Percentiles rank a stretch among this genome's conserved stretches.
Conservation (phyloP, 1,140 invertebrate genomes). For the Phymorhynchus buccinoides region DNA sequence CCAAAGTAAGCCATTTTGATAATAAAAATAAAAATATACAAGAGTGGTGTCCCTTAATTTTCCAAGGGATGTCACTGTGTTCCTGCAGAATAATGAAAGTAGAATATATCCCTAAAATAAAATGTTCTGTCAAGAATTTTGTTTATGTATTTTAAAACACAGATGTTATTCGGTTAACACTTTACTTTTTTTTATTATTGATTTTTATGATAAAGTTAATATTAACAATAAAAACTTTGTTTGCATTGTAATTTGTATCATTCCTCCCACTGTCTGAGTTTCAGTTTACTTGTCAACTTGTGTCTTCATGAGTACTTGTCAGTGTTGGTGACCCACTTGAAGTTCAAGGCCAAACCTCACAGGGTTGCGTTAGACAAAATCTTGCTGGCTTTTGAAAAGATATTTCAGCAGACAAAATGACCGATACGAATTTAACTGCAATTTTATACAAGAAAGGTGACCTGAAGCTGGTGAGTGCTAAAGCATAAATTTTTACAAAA, state of each 20-base stretch:
- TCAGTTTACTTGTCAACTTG: too few relatives aligned
- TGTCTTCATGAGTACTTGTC: too few relatives aligned
- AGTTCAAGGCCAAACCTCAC: not conserved
- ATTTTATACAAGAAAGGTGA: conserved; percentile 63
- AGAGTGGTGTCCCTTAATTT: not conserved
- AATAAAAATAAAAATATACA: not conserved
- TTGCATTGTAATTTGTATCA: too few relatives aligned
- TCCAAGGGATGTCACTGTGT: not conserved
- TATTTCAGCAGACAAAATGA: conserved; percentile 26
- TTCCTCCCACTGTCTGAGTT: too few relatives aligned
- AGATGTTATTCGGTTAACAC: too few relatives aligned
- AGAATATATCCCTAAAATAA: not conserved
- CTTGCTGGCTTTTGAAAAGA: not conserved
- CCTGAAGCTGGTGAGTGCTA: conserved; percentile 55
- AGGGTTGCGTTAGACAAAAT: not conserved
- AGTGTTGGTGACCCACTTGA: too few relatives aligned
- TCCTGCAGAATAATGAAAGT: not conserved
- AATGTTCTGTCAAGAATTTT: not conserved
- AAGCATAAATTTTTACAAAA: too few relatives aligned
- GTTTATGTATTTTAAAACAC: not conserved
- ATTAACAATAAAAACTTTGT: too few relatives aligned
- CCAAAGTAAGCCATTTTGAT: not conserved
- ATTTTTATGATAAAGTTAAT: too few relatives aligned
- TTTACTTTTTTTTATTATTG: too few relatives aligned
- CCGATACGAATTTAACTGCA: conserved; percentile 52